These are phyloP conservation scores for Caenorhabditis sp. DNA, from an alignment of 2,888 invertebrate genomes.

Conservation along the genomic window DNA sequence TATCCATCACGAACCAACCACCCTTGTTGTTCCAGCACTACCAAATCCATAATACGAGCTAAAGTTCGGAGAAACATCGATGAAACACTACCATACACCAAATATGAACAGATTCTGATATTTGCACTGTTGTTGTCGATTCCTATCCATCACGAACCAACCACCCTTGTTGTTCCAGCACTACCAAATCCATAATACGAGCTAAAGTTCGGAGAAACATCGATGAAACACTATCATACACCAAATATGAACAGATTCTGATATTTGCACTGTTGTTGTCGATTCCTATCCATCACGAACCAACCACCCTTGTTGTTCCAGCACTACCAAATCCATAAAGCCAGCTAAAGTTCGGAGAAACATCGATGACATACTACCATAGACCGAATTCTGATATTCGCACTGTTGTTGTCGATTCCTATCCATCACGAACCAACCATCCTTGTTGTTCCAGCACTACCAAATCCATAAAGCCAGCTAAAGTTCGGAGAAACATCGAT, in stretches of 20 bases:
- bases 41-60: slow-evolving; percentile 5
- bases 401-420: slow-evolving; percentile 1
- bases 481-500: background rate
- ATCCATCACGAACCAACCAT: slow-evolving; percentile 8
- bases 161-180: background rate
- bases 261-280: background rate
- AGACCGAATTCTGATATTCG: background rate
- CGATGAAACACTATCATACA: too few relatives aligned
- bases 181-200: background rate
- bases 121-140: background rate
- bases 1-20: slow-evolving; percentile 5
- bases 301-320: background rate
- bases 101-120: background rate
- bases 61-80: background rate
- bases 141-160: slow-evolving; percentile 6
- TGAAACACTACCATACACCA: background rate
- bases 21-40: background rate
- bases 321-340: slow-evolving; percentile 1
- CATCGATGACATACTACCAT: background rate
- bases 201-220: too few relatives aligned
- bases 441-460: background rate
- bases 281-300: background rate
- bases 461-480: slow-evolving; percentile 3
- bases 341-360: background rate
- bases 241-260: too few relatives aligned